Percentiles rank a stretch among this genome's conserved stretches.
phyloP scores from a whole-genome alignment of 2,797 vertebrate species.

The Heteromormyrus szaboi region DNA sequence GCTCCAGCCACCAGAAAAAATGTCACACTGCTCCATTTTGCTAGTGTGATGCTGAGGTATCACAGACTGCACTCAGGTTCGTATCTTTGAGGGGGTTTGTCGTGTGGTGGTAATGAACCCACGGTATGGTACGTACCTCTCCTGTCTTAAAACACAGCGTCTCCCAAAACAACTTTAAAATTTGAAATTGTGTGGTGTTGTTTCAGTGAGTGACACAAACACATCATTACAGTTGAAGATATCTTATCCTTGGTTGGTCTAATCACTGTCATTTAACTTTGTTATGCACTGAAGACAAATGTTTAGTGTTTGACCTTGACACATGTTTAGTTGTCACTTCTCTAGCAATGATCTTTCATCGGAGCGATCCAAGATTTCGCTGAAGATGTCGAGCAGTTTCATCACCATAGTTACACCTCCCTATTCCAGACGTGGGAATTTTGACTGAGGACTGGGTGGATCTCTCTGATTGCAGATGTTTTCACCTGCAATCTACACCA shows the following conservation, averaged over 20 bases:
- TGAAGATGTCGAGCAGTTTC: conserved; percentile 32
- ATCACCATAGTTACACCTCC: conserved; percentile 43
- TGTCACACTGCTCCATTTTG: no score
- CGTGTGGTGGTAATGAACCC: background rate
- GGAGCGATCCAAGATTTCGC: background rate
- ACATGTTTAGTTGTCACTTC: background rate
- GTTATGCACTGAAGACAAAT: background rate
- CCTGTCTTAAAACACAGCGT: background rate
- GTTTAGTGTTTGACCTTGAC: background rate
- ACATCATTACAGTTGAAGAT: background rate
- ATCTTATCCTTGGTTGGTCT: background rate
- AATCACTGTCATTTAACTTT: background rate
- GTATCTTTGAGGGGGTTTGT: no score
- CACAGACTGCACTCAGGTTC: no score
- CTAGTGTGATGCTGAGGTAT: no score
- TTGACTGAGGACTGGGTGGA: background rate
- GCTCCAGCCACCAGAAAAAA: no score
- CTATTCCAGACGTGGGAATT: conserved; percentile 11
- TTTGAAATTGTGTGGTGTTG: background rate
- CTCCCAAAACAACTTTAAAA: background rate
- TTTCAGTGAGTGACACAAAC: background rate
- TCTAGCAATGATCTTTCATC: background rate
- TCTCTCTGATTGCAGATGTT: background rate
- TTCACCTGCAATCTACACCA: background rate
- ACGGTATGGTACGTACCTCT: background rate